Evolutionary conservation across 2,888 invertebrate genomes (phyloP), one percentile per base, ranked within the genome.

Genomic region (Agrotis exclamationis): DNA sequence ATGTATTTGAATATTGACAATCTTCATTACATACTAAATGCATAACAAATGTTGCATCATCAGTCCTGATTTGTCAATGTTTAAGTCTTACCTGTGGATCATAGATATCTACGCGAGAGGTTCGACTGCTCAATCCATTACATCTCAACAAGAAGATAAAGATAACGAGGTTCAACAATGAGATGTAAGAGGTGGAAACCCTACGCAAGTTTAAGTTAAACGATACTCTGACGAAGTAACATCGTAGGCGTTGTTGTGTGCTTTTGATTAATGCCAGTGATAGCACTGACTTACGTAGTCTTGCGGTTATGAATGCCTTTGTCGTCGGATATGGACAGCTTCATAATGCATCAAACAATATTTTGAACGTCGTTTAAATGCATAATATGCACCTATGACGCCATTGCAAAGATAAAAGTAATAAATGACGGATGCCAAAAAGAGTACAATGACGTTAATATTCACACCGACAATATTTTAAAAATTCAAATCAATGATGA

Each of bases 241-340:
- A 56, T 74, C 58, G 77, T 80, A 70, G 74, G 81, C 74, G 74
- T 72, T 70, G 24, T 76, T 70, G 24, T 76, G 64, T 83, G 66
- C 59, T 65, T 76, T 75, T 80, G 85, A 83, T 80, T 75, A 63
- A 74, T 75, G 69, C 48, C 65, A 72, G 47, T 70, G 84, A 83
- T 83, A 80, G 58, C 14, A 39, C 51, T 33, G 24, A 62, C 62
- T 80, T 76, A 74, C 73, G 72, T 71, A 53, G 47, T 57, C 48
- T 72, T 71, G 47, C 1, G 54, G 28, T 65, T 72, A 75, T 68
- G 20, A 68, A 75, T 75, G 51, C 51, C 53, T 63, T 51, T 73
- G 67, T 67, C 68, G 44, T 53, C 39, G 74, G 74, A n/a, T 22
- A 54, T 60, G 24, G 60, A 70, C 64, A 62, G 18, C 73, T 63